Percentiles rank a stretch among this genome's conserved stretches.
phyloP scores from a whole-genome alignment of 2,113 vertebrate genomes.

The Centropus bengalensis region DNA sequence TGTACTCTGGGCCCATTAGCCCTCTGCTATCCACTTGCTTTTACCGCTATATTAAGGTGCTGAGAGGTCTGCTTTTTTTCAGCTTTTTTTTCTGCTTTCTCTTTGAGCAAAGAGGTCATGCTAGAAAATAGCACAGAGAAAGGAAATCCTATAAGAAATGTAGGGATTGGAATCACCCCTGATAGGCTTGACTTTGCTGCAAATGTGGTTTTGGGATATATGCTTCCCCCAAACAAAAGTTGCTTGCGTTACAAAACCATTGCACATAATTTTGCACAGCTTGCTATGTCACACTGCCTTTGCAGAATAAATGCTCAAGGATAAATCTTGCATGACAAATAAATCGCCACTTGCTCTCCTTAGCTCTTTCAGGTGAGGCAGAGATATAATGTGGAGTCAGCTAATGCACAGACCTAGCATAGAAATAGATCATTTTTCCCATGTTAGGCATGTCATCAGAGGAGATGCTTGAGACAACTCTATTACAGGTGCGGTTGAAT shows the following conservation, averaged over 20 bases:
- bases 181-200: background rate
- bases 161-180: background rate
- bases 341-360: conserved; percentile 26
- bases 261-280: background rate
- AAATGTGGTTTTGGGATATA: background rate
- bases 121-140: background rate
- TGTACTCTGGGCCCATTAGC: background rate
- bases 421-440: conserved; percentile 50
- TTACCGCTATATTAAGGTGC: background rate
- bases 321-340: conserved; percentile 52
- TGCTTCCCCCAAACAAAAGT: conserved; percentile 17
- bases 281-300: background rate
- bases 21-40: background rate
- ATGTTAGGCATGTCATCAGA: background rate
- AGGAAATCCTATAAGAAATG: background rate
- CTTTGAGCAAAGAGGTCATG: background rate
- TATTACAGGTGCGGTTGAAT: conserved; percentile 52
- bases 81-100: background rate
- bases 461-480: background rate
- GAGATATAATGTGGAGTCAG: conserved; percentile 16
- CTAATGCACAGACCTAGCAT: conserved; percentile 16
- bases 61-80: background rate
- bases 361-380: conserved; percentile 43
- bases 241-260: background rate
- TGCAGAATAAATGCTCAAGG: conserved; percentile 39